Base-by-base conservation (phyloP, 1,140 invertebrate genomes). In the Tetramorium simillimum region DNA sequence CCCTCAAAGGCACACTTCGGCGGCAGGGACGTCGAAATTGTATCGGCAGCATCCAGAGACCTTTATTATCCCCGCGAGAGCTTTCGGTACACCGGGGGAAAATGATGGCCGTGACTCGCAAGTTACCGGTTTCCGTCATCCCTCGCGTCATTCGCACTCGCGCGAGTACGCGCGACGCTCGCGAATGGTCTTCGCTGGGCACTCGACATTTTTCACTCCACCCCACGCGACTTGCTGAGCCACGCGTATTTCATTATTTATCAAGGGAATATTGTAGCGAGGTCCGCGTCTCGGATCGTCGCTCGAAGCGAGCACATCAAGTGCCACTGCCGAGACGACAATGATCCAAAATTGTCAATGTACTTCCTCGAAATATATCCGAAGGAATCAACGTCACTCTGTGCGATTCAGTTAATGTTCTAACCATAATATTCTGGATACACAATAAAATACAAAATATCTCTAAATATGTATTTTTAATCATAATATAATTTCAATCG, bases 21-120 rank as follows among this genome's bases (percentile, higher is more conserved):
- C 58, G 58, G 6, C 51, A 3, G 40, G 67, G 69, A 60, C 28
- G 40, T 46, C 53, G 56, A 60, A 84, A 84, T 73, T 84, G 80
- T 84, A 73, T 75, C 69, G 80, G 69, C 53, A 40, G 46, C 53
- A 75, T 33, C 69, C 43, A 84, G 69, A 84, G 80, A 84, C 80
- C 56, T 84, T 84, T 84, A 84, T 84, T 84, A 84, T 53, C 56
- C 69, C 80, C 80, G 80, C 69, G 80, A 84, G 80, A 60, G 80
- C 69, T 73, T 84, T 84, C 40, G 69, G 69, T 33, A 21, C 14
- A 84, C 24, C 56, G 37, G 37, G 53, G 40, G 24, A 28, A 21
- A 84, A 84, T 84, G 80, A 84, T 84, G 80, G 80, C 56, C 80
- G 69, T 84, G 80, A 84, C 80, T 84, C 53, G 80, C 69, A 84